A percentile compares a stretch with the other conserved stretches of the same genome.
phyloP scores from a whole-genome alignment of 2,888 invertebrate genomes.

The Cetonia aurata region DNA sequence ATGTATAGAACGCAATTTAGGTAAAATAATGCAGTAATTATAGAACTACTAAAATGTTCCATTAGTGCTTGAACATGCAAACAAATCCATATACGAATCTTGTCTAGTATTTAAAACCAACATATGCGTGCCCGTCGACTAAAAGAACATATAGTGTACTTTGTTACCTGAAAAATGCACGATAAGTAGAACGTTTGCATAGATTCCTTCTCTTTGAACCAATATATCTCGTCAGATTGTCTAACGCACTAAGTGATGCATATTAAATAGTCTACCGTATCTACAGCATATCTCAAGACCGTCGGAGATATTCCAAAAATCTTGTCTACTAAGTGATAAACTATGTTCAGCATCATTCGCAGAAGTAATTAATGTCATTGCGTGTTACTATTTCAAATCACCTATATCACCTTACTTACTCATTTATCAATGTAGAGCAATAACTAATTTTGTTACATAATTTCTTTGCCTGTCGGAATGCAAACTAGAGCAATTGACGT shows the following conservation, averaged over 20 bases:
- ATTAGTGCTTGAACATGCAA: no score
- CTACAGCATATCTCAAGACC: slow-evolving; percentile 1
- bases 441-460: background rate
- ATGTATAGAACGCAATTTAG: no score
- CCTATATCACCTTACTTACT: slow-evolving; percentile 6
- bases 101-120: slow-evolving; percentile 11
- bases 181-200: slow-evolving; percentile 6
- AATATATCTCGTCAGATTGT: slow-evolving; percentile 20
- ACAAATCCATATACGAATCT: no score
- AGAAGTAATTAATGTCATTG: slow-evolving; percentile 31
- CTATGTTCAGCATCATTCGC: slow-evolving; percentile 35
- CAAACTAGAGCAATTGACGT: no score
- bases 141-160: background rate
- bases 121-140: background rate
- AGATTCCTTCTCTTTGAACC: slow-evolving; percentile 1
- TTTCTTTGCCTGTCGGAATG: background rate
- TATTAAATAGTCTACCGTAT: slow-evolving; percentile 19
- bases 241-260: slow-evolving; percentile 7
- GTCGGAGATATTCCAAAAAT: slow-evolving; percentile 37
- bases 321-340: slow-evolving; percentile 41
- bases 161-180: background rate
- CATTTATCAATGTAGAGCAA: slow-evolving; percentile 10
- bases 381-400: slow-evolving; percentile 26
- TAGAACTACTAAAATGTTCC: no score
- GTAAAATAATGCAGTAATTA: no score